Base-by-base conservation (phyloP, 2,797 vertebrate genomes). In the Schizopygopsis malacanthus region DNA sequence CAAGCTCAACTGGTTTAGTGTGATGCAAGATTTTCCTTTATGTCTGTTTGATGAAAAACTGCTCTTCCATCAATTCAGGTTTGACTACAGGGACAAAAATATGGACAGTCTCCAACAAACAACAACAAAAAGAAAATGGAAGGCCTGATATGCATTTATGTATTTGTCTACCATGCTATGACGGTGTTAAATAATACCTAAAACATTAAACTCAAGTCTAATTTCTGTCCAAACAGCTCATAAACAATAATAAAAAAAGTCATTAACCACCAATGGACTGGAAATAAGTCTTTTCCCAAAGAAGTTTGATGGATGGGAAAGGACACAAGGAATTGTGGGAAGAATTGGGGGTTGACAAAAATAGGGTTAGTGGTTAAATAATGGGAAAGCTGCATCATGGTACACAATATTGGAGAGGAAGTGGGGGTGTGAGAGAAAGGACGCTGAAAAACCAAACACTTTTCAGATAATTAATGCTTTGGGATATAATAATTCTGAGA, bases 391-490 rank as follows among this genome's bases (percentile, higher is more conserved):
- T 87, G 85, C 86, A 47, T 65, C 79, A 86, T 91, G 89, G 89
- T 90, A 90, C 33, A 81, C 82, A 78, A 72, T 85, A 88, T 86
- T 70, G 87, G 85, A 43, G 85, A 93, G 91, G 92, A 93, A 92
- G 87, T 90, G 92, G 89, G 92, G 88, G 89, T 92, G 93, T 92
- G 94, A 91, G 94, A 93, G 92, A 85, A 33, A 65, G 91, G 89
- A 12, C 6, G 75, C 88, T 82, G 89, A 91, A 89, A 90, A 90
- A 89, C 67, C 88, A 79, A 87, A 90, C 86, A 83, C 75, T 91
- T 90, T 89, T 91, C 87, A 81, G 85, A 86, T 72, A 63, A 80
- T 89, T 85, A 84, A 63, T 39, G 86, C 87, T 89, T 80, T 77
- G 87, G 43, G 8, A 76, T 82, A 82, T 73, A 81, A 8, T n/a